A percentile compares a stretch with the other conserved stretches of the same genome.
Conservation (phyloP, 2,888 invertebrate genomes). For the Apodemia mormo region DNA sequence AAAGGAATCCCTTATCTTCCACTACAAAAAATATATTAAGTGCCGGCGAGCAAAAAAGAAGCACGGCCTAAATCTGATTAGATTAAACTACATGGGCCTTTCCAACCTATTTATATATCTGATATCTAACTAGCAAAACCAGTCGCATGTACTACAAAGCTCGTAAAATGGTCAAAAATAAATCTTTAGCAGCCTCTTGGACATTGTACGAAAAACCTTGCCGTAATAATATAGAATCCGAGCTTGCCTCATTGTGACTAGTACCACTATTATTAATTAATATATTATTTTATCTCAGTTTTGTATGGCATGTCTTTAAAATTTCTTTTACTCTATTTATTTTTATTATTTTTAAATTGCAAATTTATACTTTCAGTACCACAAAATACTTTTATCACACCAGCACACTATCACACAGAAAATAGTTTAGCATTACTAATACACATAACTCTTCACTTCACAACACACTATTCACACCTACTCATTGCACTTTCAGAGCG, state of each 20-base stretch:
- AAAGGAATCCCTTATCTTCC: neutral
- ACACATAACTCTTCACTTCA: neutral
- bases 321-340: neutral
- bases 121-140: neutral
- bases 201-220: neutral
- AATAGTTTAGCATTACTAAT: neutral
- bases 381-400: neutral
- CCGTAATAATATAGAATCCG: neutral
- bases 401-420: neutral
- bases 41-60: neutral
- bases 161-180: neutral
- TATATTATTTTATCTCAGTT: neutral
- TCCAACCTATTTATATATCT: neutral
- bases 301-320: neutral
- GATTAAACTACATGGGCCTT: neutral
- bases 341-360: neutral
- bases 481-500: neutral
- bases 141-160: neutral
- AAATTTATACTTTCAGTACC: neutral
- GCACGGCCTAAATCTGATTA: neutral
- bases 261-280: neutral
- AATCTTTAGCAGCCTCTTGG: neutral
- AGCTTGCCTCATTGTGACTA: neutral
- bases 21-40: neutral
- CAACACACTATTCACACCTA: neutral